Conservation (phyloP, 2,888 invertebrate genomes). For the Drosophila melanosoma region DNA sequence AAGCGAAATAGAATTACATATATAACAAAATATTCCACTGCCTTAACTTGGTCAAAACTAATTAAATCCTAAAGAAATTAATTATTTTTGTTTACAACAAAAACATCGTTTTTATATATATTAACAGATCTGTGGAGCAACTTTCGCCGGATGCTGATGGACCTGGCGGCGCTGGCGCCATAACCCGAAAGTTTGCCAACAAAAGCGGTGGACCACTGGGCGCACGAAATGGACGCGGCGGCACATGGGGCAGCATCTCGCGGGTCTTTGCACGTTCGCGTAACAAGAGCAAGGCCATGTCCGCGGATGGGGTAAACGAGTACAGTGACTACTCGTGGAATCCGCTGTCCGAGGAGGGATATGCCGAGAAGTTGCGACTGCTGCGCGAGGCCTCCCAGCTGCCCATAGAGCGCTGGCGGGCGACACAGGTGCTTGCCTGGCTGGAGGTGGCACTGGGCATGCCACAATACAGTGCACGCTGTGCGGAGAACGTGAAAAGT, state of each 20-base stretch:
- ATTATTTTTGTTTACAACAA: not conserved
- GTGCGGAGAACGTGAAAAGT: constrained; percentile 97
- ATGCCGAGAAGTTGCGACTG: constrained; percentile 84
- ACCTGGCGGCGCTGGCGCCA: constrained; percentile 85
- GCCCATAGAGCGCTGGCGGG: constrained; percentile 96
- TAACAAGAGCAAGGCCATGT: constrained; percentile 90
- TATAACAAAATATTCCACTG: accelerated
- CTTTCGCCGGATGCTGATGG: constrained; percentile 91
- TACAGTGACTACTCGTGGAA: constrained; percentile 85
- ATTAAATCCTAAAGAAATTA: not conserved
- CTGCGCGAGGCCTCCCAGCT: constrained; percentile 93
- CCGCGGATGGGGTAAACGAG: constrained; percentile 86
- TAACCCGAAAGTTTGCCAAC: constrained; percentile 84
- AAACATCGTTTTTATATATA: not conserved
- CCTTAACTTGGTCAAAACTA: not conserved
- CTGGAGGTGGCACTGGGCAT: constrained; percentile 96
- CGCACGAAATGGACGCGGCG: constrained; percentile 88
- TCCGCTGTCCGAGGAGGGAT: constrained; percentile 84
- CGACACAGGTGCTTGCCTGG: constrained; percentile 97
- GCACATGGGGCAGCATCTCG: constrained; percentile 95
- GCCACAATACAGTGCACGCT: constrained; percentile 95
- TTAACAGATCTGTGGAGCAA: constrained; percentile 88
- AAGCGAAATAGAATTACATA: not conserved
- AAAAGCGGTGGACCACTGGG: constrained; percentile 84
- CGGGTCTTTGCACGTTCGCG: constrained; percentile 94